These are phyloP conservation scores for Leptoclinus maculatus DNA, from an alignment of 2,797 vertebrate genomes.

Conservation along the genomic window DNA sequence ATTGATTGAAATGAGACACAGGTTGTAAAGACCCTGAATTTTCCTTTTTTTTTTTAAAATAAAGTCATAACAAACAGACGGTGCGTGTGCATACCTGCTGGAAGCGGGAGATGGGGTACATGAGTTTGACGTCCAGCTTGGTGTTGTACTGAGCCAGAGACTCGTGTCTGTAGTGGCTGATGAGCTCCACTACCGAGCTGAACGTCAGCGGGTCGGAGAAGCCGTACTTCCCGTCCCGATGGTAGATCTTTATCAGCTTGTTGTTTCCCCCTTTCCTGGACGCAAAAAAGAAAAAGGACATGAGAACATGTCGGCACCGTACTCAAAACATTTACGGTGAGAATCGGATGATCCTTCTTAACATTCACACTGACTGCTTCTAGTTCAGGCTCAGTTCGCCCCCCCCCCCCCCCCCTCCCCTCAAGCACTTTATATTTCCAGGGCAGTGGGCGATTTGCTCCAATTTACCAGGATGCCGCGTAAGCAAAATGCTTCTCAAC, in stretches of 20 bases:
- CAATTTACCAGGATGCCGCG: conserved; percentile 38
- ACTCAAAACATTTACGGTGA: background rate
- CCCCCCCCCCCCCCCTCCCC: background rate
- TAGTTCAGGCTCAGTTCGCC: too few relatives aligned
- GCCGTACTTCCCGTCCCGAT: conserved; percentile 93
- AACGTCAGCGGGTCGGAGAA: conserved; percentile 97
- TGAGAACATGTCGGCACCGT: background rate
- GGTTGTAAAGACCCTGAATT: background rate
- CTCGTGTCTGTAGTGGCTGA: conserved; percentile 94
- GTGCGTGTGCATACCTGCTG: conserved; percentile 79
- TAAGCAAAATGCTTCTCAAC: conserved; percentile 25
- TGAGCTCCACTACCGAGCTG: conserved; percentile 93
- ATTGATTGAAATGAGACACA: too few relatives aligned
- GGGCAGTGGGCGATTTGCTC: conserved; percentile 31
- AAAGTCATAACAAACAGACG: background rate
- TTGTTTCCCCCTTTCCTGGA: conserved; percentile 95
- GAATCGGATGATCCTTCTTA: background rate
- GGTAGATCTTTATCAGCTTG: conserved; percentile 98
- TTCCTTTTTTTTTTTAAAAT: background rate
- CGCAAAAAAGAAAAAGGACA: background rate
- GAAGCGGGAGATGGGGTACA: conserved; percentile 92
- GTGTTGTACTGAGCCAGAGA: conserved; percentile 97
- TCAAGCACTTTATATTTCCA: conserved; percentile 23
- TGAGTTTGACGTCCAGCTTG: conserved; percentile 94
- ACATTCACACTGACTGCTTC: conserved; percentile 13